These are phyloP conservation scores for Deilephila porcellus DNA, from an alignment of 2,888 invertebrate species.

Conservation along the genomic window DNA sequence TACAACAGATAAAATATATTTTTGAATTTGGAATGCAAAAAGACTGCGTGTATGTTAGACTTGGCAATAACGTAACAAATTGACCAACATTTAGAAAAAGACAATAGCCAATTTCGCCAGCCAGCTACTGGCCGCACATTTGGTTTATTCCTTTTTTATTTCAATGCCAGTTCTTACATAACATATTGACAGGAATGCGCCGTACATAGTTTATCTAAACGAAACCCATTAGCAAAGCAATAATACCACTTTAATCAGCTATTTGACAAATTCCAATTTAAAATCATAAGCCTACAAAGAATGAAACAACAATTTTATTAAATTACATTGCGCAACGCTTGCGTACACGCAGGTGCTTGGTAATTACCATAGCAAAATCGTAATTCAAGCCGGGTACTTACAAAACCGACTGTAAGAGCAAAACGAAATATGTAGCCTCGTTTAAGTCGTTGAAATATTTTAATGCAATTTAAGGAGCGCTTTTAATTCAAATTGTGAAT, in stretches of 20 bases:
- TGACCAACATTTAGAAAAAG: too few relatives aligned
- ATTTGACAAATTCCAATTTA: constrained; percentile 27
- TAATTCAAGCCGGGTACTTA: constrained; percentile 37
- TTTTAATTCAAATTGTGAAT: constrained; percentile 22
- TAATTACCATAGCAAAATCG: constrained; percentile 43
- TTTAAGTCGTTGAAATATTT: constrained; percentile 29
- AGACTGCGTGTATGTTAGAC: too few relatives aligned
- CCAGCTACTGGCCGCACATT: too few relatives aligned
- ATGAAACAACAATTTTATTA: constrained; percentile 27
- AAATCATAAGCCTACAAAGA: constrained; percentile 16
- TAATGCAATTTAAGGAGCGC: constrained; percentile 19
- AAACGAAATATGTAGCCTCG: constrained; percentile 32
- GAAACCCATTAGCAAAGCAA: constrained; percentile 25
- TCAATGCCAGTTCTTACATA: too few relatives aligned
- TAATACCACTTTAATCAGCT: constrained; percentile 32
- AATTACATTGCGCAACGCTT: constrained; percentile 28
- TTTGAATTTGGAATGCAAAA: background rate
- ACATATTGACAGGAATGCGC: too few relatives aligned
- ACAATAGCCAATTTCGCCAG: too few relatives aligned
- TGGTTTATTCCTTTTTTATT: too few relatives aligned
- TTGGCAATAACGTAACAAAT: too few relatives aligned
- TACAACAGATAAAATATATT: background rate
- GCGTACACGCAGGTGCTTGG: constrained; percentile 39
- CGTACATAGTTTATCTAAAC: too few relatives aligned
- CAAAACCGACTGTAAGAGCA: constrained; percentile 40